Evolutionary conservation across 2,113 vertebrate genomes (phyloP).

Genomic region (Paramormyrops kingsleyae): DNA sequence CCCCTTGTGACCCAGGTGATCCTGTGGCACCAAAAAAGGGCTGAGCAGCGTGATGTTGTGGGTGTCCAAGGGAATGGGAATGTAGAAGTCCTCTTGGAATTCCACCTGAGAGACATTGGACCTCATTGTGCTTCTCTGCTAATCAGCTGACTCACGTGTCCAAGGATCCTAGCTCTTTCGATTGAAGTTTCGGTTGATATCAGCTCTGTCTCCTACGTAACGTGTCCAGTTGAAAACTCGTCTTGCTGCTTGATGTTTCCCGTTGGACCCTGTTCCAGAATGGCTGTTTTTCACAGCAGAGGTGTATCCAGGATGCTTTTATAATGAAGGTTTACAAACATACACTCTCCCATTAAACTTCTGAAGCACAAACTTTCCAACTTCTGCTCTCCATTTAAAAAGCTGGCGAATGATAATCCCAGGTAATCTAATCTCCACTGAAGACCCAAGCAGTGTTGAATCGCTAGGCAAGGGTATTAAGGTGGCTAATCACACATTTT

Average conservation of each 20-base stretch:
- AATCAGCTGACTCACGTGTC: background rate
- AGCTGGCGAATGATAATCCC: background rate
- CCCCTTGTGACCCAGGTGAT: constrained; percentile 54
- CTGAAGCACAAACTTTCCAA: constrained; percentile 32
- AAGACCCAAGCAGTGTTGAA: constrained; percentile 27
- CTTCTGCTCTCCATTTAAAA: constrained; percentile 13
- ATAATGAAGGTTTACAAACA: constrained; percentile 36
- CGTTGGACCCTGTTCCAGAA: background rate
- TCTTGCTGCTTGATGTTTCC: background rate
- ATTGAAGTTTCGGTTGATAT: background rate
- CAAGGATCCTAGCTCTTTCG: background rate
- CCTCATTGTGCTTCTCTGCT: constrained; percentile 45
- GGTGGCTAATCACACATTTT: constrained; percentile 32
- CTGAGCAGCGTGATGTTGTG: constrained; percentile 56
- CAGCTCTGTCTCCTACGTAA: background rate
- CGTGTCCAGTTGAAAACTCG: background rate
- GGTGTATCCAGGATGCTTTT: constrained; percentile 31
- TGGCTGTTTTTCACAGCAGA: background rate
- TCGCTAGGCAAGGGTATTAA: constrained; percentile 37
- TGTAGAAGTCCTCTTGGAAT: constrained; percentile 62
- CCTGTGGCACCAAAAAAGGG: constrained; percentile 67
- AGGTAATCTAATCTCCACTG: constrained; percentile 43
- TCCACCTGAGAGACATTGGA: constrained; percentile 32
- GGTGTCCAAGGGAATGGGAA: constrained; percentile 56
- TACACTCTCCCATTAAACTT: constrained; percentile 34